Base-by-base conservation (phyloP, 1,140 invertebrate genomes). In the Calliopsis andreniformis region DNA sequence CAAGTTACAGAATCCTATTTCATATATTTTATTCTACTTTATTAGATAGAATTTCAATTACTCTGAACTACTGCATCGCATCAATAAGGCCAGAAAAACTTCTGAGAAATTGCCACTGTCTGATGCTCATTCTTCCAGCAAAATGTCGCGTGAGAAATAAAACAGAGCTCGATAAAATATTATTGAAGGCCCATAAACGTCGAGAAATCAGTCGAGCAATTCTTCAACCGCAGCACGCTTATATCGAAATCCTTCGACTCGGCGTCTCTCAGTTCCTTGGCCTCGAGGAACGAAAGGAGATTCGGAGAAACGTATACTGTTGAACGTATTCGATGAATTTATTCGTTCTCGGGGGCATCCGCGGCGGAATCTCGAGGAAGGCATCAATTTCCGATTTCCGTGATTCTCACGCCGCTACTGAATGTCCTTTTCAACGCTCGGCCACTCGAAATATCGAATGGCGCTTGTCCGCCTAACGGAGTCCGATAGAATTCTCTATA, bases 331-430 rank as follows among this genome's bases (percentile, higher is more conserved):
- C 28, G 59, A 75, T 66, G 39, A 75, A 75, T 67, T 67, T 75
- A 75, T 75, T 68, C 63, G 28, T 58, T 18, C 42, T 8, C n/a
- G 63, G 6, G 43, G 63, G 53, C 20, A 64, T 10, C 47, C 35
- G 14, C 25, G 23, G 4, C 3, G 51, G 53, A 47, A 67, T 67
- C 71, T 67, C 45, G 68, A 78, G 59, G 49, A 73, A 78, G 67
- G 23, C 63, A 75, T 66, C 76, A 78, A 78, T 81, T 81, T 78
- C 79, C 76, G 79, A 61, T 73, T 81, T 78, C 76, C 62, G 42
- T 35, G 49, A 76, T 63, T 75, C 51, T 55, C 42, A 0, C 63
- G 28, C 10, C 5, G n/a, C 14, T 35, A 42, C 39, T 28, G 71
- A 56, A 58, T 67, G 32, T 67, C 32, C 42, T 47, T 47, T 58